Percentiles rank a stretch among this genome's conserved stretches.
Evolutionary conservation across 2,113 vertebrate species (phyloP).

Genomic region (Piprites chloris): DNA sequence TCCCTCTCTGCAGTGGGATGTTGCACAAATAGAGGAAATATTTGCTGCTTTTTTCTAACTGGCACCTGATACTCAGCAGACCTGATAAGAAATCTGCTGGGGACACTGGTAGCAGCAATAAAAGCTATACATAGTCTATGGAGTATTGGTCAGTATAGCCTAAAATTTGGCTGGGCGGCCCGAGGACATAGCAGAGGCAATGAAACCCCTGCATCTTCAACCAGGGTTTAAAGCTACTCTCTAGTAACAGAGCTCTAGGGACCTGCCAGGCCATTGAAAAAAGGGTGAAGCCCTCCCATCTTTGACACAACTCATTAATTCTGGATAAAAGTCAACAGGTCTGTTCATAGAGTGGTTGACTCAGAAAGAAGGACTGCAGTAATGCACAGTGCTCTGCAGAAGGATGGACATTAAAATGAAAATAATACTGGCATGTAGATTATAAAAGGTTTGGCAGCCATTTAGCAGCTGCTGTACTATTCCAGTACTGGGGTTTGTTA

Average conservation of each 20-base stretch:
- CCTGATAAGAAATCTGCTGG: neutral
- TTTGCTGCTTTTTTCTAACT: neutral
- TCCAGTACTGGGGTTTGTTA: neutral
- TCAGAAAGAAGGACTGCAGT: neutral
- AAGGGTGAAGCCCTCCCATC: neutral
- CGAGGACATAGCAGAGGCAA: neutral
- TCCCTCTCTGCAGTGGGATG: neutral
- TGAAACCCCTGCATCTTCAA: neutral
- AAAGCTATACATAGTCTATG: neutral
- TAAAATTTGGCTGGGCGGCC: neutral
- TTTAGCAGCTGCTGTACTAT: neutral
- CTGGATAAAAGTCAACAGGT: neutral
- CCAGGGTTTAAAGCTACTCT: neutral
- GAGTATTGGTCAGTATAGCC: neutral
- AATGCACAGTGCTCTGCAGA: neutral
- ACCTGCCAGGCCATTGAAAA: neutral
- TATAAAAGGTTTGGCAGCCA: neutral
- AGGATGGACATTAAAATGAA: neutral
- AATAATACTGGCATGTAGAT: neutral
- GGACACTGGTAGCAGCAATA: neutral
- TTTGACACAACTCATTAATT: neutral
- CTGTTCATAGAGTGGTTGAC: neutral
- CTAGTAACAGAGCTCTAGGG: neutral
- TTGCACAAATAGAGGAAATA: neutral
- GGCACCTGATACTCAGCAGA: neutral